Conservation (phyloP, 2,888 invertebrate species). For the Uloborus plumipes region DNA sequence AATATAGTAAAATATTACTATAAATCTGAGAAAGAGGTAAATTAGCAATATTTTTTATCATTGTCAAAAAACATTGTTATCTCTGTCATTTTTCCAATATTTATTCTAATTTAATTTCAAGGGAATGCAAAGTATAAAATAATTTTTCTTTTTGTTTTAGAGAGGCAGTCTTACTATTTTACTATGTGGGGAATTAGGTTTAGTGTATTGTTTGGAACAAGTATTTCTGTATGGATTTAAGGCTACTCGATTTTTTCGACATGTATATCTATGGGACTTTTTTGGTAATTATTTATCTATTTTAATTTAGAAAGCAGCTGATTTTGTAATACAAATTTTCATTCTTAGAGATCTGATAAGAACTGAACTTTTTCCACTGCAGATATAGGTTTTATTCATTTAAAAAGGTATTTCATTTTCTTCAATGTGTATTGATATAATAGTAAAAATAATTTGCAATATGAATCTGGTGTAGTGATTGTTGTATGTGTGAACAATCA, state of each 20-base stretch:
- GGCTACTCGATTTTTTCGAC: conserved; percentile 90
- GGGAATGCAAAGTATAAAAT: too few species aligned
- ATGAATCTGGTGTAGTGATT: too few species aligned
- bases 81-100: not conserved
- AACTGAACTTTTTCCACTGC: too few species aligned
- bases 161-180: conserved; percentile 82
- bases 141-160: conserved; percentile 66
- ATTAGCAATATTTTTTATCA: not conserved
- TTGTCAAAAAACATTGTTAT: not conserved
- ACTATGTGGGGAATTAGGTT: conserved; percentile 93
- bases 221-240: conserved; percentile 95
- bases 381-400: too few species aligned
- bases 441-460: too few species aligned
- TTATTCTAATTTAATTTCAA: not conserved
- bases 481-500: too few species aligned
- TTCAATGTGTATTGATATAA: too few species aligned
- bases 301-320: not conserved
- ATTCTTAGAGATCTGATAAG: too few species aligned
- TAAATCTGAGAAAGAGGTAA: conserved; percentile 82
- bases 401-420: too few species aligned
- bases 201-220: conserved; percentile 93
- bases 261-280: conserved; percentile 98
- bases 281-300: conserved; percentile 79
- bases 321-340: too few species aligned
- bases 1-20: conserved; percentile 97